Conservation (phyloP, 2,113 vertebrate species). For the Tachysurus fulvidraco region DNA sequence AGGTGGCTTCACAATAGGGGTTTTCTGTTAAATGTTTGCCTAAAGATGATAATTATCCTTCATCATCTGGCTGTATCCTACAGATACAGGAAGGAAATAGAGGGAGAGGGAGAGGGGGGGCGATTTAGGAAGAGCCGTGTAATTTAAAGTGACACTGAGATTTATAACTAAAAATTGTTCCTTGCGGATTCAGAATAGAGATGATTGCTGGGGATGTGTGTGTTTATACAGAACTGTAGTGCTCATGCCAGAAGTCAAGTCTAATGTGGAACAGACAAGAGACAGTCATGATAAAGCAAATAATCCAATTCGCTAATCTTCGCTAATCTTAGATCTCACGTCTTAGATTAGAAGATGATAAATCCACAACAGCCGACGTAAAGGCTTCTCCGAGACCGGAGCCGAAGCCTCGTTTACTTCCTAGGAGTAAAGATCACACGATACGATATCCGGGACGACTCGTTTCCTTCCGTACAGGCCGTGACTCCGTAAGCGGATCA, state of each 20-base stretch:
- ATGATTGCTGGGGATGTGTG: neutral
- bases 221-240: neutral
- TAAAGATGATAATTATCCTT: slow-evolving; percentile 24
- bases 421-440: neutral
- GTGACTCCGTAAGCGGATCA: slow-evolving; percentile 5
- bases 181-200: neutral
- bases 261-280: neutral
- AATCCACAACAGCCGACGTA: neutral
- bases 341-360: neutral
- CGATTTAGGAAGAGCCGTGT: neutral
- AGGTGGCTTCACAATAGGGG: slow-evolving; percentile 19
- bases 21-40: slow-evolving; percentile 24
- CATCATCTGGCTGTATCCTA: slow-evolving; percentile 11
- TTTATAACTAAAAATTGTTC: slow-evolving; percentile 2
- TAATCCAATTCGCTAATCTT: neutral
- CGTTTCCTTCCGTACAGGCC: neutral
- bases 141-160: neutral
- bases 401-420: slow-evolving; percentile 1
- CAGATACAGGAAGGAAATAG: slow-evolving; percentile 10
- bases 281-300: neutral
- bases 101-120: no score
- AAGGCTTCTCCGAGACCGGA: neutral
- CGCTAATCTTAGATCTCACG: no score
- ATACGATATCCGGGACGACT: slow-evolving; percentile 15
- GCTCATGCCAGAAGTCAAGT: neutral